Conservation (phyloP, 2,888 invertebrate genomes). For the Archips crataeganus region DNA sequence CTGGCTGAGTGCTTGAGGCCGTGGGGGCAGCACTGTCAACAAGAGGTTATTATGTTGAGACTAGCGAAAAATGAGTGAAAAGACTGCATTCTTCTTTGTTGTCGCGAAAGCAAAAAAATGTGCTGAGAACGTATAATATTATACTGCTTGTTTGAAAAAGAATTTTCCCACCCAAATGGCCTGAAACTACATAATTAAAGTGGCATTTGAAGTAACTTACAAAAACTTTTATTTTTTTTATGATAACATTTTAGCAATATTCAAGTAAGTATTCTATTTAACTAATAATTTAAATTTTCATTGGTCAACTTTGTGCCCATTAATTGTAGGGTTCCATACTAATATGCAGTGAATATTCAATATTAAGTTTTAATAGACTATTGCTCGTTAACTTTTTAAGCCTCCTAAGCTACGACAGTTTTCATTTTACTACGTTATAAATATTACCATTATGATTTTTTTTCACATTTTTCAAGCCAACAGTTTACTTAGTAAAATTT, state of each 20-base stretch:
- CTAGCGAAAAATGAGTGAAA: slow-evolving; percentile 79
- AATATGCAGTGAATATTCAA: no score
- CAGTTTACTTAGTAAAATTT: no score
- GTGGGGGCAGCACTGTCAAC: slow-evolving; percentile 73
- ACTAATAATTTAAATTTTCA: background rate
- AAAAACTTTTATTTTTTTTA: background rate
- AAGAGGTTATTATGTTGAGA: slow-evolving; percentile 83
- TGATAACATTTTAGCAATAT: background rate
- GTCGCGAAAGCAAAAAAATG: slow-evolving; percentile 49
- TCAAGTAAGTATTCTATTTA: background rate
- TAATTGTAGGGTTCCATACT: no score
- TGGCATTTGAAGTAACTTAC: background rate
- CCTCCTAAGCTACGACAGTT: no score
- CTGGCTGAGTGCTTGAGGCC: slow-evolving; percentile 77
- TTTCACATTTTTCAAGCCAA: no score
- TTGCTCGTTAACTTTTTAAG: no score
- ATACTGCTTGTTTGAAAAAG: slow-evolving; percentile 16
- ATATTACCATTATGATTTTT: no score
- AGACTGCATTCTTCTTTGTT: slow-evolving; percentile 68
- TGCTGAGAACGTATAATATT: slow-evolving; percentile 33
- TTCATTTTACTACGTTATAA: no score
- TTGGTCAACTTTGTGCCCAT: no score
- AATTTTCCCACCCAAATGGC: background rate
- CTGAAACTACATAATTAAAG: background rate
- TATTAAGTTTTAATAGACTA: no score